Percentiles rank a stretch among this genome's conserved stretches.
phyloP scores from a whole-genome alignment of 2,113 vertebrate genomes.

The Aptenodytes forsteri region DNA sequence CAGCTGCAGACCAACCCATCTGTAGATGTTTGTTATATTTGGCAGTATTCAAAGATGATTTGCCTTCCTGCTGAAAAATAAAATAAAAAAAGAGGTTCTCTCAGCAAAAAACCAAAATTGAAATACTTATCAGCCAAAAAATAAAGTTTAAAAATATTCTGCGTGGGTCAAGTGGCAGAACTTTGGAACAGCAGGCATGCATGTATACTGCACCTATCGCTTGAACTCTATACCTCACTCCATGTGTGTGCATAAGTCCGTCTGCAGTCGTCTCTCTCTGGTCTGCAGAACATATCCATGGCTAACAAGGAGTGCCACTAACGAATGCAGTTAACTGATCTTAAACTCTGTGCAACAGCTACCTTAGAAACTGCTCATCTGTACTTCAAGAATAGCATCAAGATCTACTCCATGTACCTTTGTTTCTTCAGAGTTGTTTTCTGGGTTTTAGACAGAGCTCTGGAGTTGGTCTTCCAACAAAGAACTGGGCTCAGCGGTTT shows the following conservation, averaged over 20 bases:
- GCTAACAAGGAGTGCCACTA: background rate
- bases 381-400: background rate
- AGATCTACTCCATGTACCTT: background rate
- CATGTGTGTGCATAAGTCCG: background rate
- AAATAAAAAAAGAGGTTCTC: slow-evolving; percentile 63
- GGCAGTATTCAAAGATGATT: slow-evolving; percentile 80
- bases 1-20: slow-evolving; percentile 84
- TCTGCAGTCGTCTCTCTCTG: background rate
- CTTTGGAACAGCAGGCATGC: slow-evolving; percentile 35
- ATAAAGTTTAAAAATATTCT: slow-evolving; percentile 53
- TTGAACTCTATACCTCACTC: background rate
- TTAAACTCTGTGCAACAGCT: background rate
- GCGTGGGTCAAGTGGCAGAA: slow-evolving; percentile 41
- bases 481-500: background rate
- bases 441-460: background rate
- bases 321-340: background rate
- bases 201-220: background rate
- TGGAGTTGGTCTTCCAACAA: background rate
- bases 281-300: background rate
- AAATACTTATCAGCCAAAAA: slow-evolving; percentile 67
- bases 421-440: background rate
- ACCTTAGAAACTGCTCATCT: background rate
- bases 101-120: slow-evolving; percentile 73
- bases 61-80: slow-evolving; percentile 74
- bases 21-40: slow-evolving; percentile 84